These are phyloP conservation scores for Tanytarsus gracilentus DNA, from an alignment of 2,888 invertebrate species.

Conservation along the genomic window DNA sequence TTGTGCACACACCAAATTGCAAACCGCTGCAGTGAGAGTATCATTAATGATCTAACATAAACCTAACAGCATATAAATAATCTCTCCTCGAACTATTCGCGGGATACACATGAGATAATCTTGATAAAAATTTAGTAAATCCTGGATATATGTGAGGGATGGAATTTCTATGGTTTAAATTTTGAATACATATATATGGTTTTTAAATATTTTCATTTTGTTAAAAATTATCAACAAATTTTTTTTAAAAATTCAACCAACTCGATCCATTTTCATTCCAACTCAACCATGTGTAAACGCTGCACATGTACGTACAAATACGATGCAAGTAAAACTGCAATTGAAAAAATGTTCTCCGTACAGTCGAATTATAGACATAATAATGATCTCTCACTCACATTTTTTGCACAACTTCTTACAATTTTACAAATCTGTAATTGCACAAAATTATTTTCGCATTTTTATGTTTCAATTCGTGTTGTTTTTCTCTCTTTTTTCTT, in stretches of 20 bases:
- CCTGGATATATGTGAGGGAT: no score
- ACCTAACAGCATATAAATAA: constrained; percentile 18
- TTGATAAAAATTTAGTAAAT: no score
- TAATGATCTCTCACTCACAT: constrained; percentile 3
- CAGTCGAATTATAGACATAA: constrained; percentile 21
- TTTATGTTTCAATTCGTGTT: background rate
- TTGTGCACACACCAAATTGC: constrained; percentile 14
- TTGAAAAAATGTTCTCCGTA: background rate
- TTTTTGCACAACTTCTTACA: background rate
- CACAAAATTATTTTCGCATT: constrained; percentile 18
- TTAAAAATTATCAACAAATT: no score
- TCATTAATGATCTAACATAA: constrained; percentile 21
- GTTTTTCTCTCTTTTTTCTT: background rate
- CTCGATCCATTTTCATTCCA: no score
- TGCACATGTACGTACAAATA: constrained; percentile 5
- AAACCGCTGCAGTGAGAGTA: no score
- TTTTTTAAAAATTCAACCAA: no score
- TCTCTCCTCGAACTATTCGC: no score
- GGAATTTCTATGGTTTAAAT: no score
- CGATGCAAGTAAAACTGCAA: background rate
- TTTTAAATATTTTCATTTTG: no score
- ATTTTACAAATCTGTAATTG: constrained; percentile 18
- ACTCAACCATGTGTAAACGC: no score
- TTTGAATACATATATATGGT: no score
- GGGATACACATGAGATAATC: no score